A percentile compares a stretch with the other conserved stretches of the same genome.
Conservation (phyloP, 2,113 vertebrate species). For the Recurvirostra avosetta region DNA sequence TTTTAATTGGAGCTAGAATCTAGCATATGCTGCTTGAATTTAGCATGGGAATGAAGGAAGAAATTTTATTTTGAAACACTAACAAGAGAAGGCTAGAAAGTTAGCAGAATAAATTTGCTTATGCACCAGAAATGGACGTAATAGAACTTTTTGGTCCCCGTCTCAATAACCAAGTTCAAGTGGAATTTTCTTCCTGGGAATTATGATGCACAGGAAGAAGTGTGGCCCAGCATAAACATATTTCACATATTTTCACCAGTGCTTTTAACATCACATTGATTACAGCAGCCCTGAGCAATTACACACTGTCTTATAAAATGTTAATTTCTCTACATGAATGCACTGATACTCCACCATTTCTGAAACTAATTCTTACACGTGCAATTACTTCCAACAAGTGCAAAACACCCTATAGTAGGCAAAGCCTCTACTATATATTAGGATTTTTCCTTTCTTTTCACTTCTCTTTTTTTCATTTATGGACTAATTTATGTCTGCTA, state of each 20-base stretch:
- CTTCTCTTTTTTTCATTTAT: neutral
- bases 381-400: neutral
- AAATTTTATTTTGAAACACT: neutral
- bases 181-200: neutral
- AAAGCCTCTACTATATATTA: neutral
- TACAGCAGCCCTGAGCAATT: neutral
- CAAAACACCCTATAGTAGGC: neutral
- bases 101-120: neutral
- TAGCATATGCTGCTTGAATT: neutral
- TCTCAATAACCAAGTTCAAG: neutral
- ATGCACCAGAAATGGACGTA: neutral
- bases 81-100: neutral
- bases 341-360: neutral
- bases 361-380: neutral
- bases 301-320: neutral
- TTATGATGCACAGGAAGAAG: neutral
- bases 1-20: neutral
- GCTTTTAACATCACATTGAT: neutral
- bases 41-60: neutral
- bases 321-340: neutral
- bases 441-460: neutral
- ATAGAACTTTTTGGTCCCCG: neutral
- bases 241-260: neutral
- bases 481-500: neutral
- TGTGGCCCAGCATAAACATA: neutral